phyloP scores from a whole-genome alignment of 2,888 invertebrate species.

The Melanostoma mellinum region DNA sequence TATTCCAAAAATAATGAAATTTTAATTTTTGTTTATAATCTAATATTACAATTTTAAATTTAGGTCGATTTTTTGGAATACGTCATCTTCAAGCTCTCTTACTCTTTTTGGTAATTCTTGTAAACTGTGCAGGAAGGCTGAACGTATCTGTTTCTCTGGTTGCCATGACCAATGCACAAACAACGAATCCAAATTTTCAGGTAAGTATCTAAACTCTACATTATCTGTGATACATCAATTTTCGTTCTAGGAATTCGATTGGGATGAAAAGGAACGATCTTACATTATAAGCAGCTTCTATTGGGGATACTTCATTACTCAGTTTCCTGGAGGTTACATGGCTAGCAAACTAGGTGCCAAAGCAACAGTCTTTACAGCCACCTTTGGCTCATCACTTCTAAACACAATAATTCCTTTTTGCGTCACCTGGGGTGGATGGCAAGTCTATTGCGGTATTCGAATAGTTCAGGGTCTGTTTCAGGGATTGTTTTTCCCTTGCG shows the following conservation, averaged over 20 bases:
- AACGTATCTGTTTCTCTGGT: constrained; percentile 88
- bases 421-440: constrained; percentile 84
- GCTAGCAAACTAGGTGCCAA: constrained; percentile 87
- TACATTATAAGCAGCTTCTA: constrained; percentile 85
- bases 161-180: constrained; percentile 86
- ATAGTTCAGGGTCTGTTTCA: constrained; percentile 86
- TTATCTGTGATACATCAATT: constrained; percentile 78
- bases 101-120: constrained; percentile 84
- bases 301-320: constrained; percentile 84
- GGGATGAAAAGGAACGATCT: constrained; percentile 82
- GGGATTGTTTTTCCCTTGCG: constrained; percentile 85
- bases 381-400: constrained; percentile 84
- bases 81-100: constrained; percentile 86
- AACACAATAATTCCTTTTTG: constrained; percentile 86
- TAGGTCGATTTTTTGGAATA: constrained; percentile 83
- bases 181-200: constrained; percentile 82
- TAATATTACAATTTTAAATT: constrained; percentile 73
- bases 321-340: constrained; percentile 85
- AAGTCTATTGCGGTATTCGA: constrained; percentile 83
- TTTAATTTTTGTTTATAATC: no score
- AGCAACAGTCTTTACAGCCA: constrained; percentile 83
- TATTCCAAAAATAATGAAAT: no score
- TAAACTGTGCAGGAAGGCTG: constrained; percentile 85
- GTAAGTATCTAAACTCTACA: constrained; percentile 75
- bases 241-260: constrained; percentile 84